phyloP scores from a whole-genome alignment of 2,888 invertebrate genomes.

The Pinctada fucata region DNA sequence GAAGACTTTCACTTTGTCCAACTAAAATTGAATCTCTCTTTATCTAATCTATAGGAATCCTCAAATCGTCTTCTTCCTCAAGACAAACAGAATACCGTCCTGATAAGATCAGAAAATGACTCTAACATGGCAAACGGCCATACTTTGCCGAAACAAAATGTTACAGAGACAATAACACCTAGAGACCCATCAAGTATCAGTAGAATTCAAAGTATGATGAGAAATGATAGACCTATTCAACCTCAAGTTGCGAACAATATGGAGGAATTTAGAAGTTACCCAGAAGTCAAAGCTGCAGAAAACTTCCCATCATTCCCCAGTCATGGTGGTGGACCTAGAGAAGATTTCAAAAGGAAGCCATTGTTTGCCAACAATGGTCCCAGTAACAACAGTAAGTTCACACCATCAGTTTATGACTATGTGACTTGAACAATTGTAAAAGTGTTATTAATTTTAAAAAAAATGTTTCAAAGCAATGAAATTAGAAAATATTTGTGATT shows the following conservation, averaged over 20 bases:
- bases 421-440: neutral
- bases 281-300: neutral
- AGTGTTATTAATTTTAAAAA: neutral
- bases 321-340: neutral
- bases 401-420: neutral
- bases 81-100: neutral
- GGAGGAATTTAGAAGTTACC: neutral
- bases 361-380: neutral
- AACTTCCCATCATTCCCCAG: neutral
- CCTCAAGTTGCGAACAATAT: neutral
- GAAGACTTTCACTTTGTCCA: too few species aligned
- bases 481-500: too few species aligned
- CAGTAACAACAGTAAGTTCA: too few species aligned
- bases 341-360: conserved; percentile 7
- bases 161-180: too few species aligned
- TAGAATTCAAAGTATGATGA: neutral
- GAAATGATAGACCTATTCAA: neutral
- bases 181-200: too few species aligned
- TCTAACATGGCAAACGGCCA: neutral
- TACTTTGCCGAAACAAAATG: neutral
- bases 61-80: conserved; percentile 3
- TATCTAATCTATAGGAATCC: too few species aligned
- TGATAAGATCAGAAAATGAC: neutral
- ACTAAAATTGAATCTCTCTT: too few species aligned
- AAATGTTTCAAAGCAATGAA: too few species aligned